Evolutionary conservation across 2,888 invertebrate species (phyloP), one percentile per base, ranked within the genome.

Genomic region (Caenorhabditis zanzibari): DNA sequence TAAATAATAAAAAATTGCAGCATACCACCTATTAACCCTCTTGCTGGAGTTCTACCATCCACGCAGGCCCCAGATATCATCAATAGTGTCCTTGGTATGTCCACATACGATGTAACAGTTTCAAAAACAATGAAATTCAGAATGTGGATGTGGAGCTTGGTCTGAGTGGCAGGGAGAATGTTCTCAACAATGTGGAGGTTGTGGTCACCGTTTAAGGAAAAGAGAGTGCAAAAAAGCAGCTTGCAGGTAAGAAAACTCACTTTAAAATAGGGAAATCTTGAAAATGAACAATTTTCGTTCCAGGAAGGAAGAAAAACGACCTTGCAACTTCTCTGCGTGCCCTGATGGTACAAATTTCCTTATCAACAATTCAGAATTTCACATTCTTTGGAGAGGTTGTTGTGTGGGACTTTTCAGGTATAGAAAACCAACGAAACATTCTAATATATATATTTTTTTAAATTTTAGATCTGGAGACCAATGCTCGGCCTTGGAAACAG

Each of bases 161-260:
- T 84, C 88, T 0, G 90, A 88, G 69, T 92, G 91, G 91, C 68
- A 80, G 49, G 89, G 87, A 6, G 73, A 80, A 22, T 92, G 92
- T 74, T 82, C 88, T 7, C 90, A 91, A 75, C 81, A 89, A 72
- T 92, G 92, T 82, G 92, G 92, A 41, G 92, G 92, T 4, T 92
- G 92, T 76, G 92, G 92, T 6, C 74, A 77, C 64, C 75, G 87
- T 14, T 81, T 56, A 22, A 77, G 92, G 54, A 86, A 66, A 6
- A 61, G 92, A 73, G 79, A 64, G 10, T 91, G 91, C 49, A 75
- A 86, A n/a, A 87, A 87, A 64, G 85, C 81, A 4, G 52, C 64
- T 9, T 87, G 87, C 82, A 75, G 87, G 87, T 86, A 22, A 0
- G 24, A 24, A 2, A 19, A 19, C 2, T 12, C 38, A 38, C 12